Base-by-base conservation (phyloP, 2,888 invertebrate species). In the Drosophila suboccidentalis region DNA sequence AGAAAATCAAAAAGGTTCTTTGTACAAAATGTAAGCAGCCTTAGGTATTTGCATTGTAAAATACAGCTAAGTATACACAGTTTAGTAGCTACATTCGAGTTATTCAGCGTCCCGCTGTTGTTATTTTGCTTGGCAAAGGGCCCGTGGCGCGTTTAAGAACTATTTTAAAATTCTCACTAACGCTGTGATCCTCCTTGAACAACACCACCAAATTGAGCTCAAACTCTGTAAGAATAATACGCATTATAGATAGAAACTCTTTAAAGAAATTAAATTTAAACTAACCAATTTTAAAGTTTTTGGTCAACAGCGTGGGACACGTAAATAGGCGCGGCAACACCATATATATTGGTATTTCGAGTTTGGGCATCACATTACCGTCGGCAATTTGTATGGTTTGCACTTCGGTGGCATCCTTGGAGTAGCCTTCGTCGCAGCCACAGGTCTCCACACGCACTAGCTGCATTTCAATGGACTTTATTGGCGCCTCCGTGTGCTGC, bases 361-460 rank as follows among this genome's bases (percentile, higher is more conserved):
- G 93, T 75, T 96, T 95, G 67, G 96, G 95, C 57, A 95, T 94
- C 58, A 98, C 95, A 93, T 98, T 97, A 34, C 99, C 99, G 90
- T 97, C 98, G 1, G 97, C 98, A 72, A 99, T 96, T 94, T 99
- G 99, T 91, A 99, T 98, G 92, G 98, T 99, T 94, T 99, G 99
- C 82, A 99, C 97, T 94, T 99, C 99, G 9, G 98, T 99, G 17
- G 98, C 98, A 97, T 99, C 98, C 93, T 96, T 95, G 1, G 98
- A 92, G 93, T 96, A 98, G 13, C 98, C 98, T 92, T 98, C 98
- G 0, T 96, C 96, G 91, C 97, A 96, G 53, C 98, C 98, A 92
- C 98, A 98, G 0, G 98, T 98, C 93, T 99, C 99, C 2, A 99
- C 97, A 61, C 99, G 94, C 1, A 99, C 97, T 71, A 99, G 94